A percentile compares a stretch with the other conserved stretches of the same genome.
Conservation (phyloP, 2,797 vertebrate genomes). For the Lepus oiostolus region DNA sequence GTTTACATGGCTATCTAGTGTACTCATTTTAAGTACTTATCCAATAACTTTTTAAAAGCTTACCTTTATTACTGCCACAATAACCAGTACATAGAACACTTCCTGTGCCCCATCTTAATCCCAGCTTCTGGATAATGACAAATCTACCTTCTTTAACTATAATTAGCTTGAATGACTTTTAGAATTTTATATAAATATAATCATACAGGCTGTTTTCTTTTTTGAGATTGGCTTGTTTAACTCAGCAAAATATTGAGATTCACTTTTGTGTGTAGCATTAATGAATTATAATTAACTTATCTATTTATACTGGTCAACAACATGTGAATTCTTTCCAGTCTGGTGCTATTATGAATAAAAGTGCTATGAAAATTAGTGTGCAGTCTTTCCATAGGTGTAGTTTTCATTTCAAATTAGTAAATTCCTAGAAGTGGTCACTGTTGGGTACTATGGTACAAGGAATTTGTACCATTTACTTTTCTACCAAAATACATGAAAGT, state of each 20-base stretch:
- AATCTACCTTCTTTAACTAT: not conserved
- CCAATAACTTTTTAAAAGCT: not conserved
- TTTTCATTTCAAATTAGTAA: constrained; percentile 34
- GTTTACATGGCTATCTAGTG: not conserved
- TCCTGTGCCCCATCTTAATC: not conserved
- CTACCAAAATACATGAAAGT: not conserved
- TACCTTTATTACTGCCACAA: not conserved
- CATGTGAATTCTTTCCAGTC: not conserved
- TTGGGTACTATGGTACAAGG: not conserved
- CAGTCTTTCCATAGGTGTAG: not conserved
- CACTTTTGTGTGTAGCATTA: not conserved
- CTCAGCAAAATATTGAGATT: not conserved
- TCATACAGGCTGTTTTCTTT: not conserved
- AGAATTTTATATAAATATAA: not conserved
- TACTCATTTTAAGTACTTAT: not conserved
- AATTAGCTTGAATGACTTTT: not conserved
- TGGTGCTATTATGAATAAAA: not conserved
- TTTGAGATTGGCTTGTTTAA: not conserved
- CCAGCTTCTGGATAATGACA: not conserved
- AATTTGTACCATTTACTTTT: not conserved
- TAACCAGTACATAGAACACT: not conserved
- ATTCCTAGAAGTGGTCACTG: not conserved
- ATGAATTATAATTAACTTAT: not conserved
- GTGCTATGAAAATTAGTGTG: not conserved
- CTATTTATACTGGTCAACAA: not conserved